Conservation (phyloP, 2,113 vertebrate genomes). For the Oryzias woworae region DNA sequence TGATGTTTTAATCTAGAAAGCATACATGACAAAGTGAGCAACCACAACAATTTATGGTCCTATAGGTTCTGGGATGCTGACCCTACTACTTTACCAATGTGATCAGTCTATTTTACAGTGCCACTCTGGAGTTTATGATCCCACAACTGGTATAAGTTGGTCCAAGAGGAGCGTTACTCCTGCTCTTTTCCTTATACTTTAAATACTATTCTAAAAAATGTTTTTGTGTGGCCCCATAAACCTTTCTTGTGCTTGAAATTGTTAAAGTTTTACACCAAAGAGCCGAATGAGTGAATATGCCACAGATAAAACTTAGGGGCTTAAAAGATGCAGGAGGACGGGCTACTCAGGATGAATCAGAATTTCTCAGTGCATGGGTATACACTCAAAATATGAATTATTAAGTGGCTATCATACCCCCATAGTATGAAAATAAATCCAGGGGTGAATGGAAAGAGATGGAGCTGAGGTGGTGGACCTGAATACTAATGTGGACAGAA, state of each 20-base stretch:
- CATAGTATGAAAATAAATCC: conserved; percentile 83
- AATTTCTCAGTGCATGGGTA: conserved; percentile 82
- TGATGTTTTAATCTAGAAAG: neutral
- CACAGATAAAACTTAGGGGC: conserved; percentile 60
- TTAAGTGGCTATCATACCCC: conserved; percentile 80
- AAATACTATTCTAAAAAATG: conserved; percentile 22
- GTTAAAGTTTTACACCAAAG: conserved; percentile 71
- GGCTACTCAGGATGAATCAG: conserved; percentile 82
- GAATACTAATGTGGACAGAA: conserved; percentile 67
- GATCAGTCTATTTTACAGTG: neutral
- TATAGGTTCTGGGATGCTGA: neutral
- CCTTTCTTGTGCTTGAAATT: conserved; percentile 60
- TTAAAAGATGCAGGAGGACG: conserved; percentile 81
- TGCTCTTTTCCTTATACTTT: conserved; percentile 57
- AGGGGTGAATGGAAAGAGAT: conserved; percentile 69
- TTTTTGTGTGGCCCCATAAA: conserved; percentile 62
- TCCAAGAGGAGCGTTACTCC: conserved; percentile 28
- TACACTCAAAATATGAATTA: conserved; percentile 84
- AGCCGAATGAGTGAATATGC: conserved; percentile 60
- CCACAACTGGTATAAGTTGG: conserved; percentile 28
- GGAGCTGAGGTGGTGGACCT: conserved; percentile 55
- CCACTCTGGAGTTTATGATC: neutral
- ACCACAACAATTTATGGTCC: neutral
- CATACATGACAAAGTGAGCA: neutral
- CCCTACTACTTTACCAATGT: neutral